A percentile compares a stretch with the other conserved stretches of the same genome.
Evolutionary conservation across 2,113 vertebrate species (phyloP).

Genomic region (Oenanthe melanoleuca): DNA sequence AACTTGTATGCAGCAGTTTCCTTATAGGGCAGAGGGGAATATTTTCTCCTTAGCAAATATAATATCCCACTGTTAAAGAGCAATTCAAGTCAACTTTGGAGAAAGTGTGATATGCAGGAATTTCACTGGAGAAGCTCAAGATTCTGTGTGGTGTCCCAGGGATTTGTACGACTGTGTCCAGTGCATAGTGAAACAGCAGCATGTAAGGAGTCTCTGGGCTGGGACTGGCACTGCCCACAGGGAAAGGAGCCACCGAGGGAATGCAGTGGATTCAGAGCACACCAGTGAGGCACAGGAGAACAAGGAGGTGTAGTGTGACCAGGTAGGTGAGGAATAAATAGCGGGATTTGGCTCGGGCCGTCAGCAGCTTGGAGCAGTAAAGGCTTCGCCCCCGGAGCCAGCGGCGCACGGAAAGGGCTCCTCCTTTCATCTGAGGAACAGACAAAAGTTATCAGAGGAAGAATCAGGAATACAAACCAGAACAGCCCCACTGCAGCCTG

Average conservation of each 20-base stretch:
- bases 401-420: conserved; percentile 76
- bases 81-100: conserved; percentile 65
- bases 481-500: not conserved
- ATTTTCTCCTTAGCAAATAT: conserved; percentile 74
- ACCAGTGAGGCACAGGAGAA: conserved; percentile 85
- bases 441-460: not conserved
- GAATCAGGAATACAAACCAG: fast-evolving
- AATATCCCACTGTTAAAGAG: conserved; percentile 47
- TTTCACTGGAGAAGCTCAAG: conserved; percentile 16
- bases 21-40: conserved; percentile 50
- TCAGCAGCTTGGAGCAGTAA: conserved; percentile 87
- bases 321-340: conserved; percentile 86
- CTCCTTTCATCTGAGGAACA: conserved; percentile 80
- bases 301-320: conserved; percentile 78
- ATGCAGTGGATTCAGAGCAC: conserved; percentile 72
- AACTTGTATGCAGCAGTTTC: conserved; percentile 63
- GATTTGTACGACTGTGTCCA: conserved; percentile 57
- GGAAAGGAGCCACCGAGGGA: not conserved
- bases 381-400: conserved; percentile 87
- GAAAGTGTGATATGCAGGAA: conserved; percentile 47
- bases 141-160: not conserved
- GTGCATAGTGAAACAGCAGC: conserved; percentile 72
- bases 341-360: conserved; percentile 81
- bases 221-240: not conserved
- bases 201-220: not conserved